These are phyloP conservation scores for Chinchilla lanigera DNA, from an alignment of 2,113 vertebrate genomes.

Conservation along the genomic window DNA sequence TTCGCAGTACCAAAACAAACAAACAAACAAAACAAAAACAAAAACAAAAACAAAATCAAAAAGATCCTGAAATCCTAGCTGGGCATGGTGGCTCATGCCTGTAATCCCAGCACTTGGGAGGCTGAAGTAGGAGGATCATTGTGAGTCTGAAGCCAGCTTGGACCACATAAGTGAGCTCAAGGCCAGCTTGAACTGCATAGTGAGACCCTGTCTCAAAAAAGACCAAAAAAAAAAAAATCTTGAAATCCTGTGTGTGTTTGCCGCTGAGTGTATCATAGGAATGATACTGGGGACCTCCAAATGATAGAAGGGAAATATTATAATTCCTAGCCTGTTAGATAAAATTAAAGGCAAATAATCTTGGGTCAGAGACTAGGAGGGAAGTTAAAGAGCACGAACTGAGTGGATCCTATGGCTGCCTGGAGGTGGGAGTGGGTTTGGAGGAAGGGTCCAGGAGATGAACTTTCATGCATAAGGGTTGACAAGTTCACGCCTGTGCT, in stretches of 20 bases:
- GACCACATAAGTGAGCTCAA: no score
- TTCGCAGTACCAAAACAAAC: no score
- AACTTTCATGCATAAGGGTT: not conserved
- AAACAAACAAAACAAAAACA: no score
- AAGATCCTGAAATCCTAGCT: not conserved
- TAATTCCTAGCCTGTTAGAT: not conserved
- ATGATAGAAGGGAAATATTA: not conserved
- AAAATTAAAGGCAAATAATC: constrained; percentile 4
- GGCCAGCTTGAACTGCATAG: no score
- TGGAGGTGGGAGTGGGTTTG: not conserved
- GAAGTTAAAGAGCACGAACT: not conserved
- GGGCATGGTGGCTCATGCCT: no score
- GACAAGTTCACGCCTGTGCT: not conserved
- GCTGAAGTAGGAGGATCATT: no score
- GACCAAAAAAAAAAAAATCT: not conserved
- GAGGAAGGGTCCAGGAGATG: not conserved
- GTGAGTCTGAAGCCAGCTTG: no score
- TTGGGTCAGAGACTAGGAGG: not conserved
- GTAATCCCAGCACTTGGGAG: no score
- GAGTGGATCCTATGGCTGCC: not conserved
- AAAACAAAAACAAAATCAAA: no score
- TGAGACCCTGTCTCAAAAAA: no score
- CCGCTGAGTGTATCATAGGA: not conserved
- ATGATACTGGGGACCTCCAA: not conserved
- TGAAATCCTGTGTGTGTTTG: not conserved